Conservation (phyloP, 2,113 vertebrate species). For the Glaucidium brasilianum region DNA sequence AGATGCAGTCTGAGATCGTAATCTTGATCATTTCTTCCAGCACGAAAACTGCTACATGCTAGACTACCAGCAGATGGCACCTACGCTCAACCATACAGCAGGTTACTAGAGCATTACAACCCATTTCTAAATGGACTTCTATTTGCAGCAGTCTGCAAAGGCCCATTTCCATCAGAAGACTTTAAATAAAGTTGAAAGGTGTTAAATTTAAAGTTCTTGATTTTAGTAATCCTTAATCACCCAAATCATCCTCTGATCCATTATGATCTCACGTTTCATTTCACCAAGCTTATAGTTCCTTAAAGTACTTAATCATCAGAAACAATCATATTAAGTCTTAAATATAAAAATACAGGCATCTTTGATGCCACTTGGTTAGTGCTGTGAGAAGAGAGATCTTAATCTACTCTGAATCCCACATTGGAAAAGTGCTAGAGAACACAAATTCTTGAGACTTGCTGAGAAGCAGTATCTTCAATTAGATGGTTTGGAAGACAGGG, state of each 20-base stretch:
- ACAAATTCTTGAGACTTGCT: background rate
- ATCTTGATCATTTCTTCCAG: background rate
- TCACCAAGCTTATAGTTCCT: background rate
- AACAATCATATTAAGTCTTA: background rate
- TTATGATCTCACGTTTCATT: background rate
- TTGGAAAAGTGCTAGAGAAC: background rate
- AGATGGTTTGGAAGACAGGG: background rate
- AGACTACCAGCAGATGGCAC: background rate
- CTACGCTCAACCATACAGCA: background rate
- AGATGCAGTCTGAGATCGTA: background rate
- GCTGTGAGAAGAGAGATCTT: background rate
- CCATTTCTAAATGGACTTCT: background rate
- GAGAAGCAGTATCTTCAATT: background rate
- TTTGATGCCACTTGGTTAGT: background rate
- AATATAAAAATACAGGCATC: background rate
- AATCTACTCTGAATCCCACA: background rate
- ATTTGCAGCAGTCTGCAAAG: background rate
- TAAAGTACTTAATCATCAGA: background rate
- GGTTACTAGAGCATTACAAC: background rate
- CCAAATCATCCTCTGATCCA: background rate
- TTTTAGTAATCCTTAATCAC: background rate
- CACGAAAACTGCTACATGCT: background rate
- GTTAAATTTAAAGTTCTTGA: background rate
- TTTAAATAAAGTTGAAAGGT: background rate
- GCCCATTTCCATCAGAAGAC: background rate